Base-by-base conservation (phyloP, 2,797 vertebrate genomes). In the Xiphorhynchus erythropygius region DNA sequence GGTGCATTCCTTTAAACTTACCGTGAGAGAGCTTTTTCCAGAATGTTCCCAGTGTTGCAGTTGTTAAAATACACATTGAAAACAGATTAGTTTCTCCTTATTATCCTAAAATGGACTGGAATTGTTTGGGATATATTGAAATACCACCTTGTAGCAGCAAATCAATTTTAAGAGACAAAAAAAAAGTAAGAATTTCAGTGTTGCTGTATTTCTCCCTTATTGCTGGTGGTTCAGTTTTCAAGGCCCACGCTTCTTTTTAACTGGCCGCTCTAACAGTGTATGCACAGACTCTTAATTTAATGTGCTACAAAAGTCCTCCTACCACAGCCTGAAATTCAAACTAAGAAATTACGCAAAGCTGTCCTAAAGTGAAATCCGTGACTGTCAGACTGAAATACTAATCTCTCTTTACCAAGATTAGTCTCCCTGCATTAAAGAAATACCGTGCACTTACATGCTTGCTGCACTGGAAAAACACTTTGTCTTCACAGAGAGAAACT, bases 211-310 rank as follows among this genome's bases (percentile, higher is more conserved):
- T 91, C 67, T 82, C 55, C 22, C 35, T 71, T 67, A 30, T 47
- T 91, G 24, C 7, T 80, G 52, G 52, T 70, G 49, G 27, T 52
- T 87, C 60, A 12, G 75, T 92, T 97, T 93, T 84, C 91, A 93
- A 95, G 85, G 30, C 37, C 84, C 33, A 16, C 13, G 5, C 37
- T 94, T 65, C 27, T 78, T 84, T 87, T 80, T 74, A 91, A 89
- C 35, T 33, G 52, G 67, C 46, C 50, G 85, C 21, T 82, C 25
- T 27, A 87, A 94, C 1, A 13, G 41, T 32, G 89, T 92, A 73
- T 11, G 24, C 28, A 16, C 47, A 77, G 69, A 28, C 39, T 81
- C 44, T 75, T 84, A 85, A 89, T 23, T 32, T 62, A 83, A 89
- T 19, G 30, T n/a, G 53, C 30, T 71, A 46, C 70, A 96, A 42